A percentile compares a stretch with the other conserved stretches of the same genome.
phyloP scores from a whole-genome alignment of 37 sponge, comb jelly and placozoan genomes.

The Chondrosia reniformis region DNA sequence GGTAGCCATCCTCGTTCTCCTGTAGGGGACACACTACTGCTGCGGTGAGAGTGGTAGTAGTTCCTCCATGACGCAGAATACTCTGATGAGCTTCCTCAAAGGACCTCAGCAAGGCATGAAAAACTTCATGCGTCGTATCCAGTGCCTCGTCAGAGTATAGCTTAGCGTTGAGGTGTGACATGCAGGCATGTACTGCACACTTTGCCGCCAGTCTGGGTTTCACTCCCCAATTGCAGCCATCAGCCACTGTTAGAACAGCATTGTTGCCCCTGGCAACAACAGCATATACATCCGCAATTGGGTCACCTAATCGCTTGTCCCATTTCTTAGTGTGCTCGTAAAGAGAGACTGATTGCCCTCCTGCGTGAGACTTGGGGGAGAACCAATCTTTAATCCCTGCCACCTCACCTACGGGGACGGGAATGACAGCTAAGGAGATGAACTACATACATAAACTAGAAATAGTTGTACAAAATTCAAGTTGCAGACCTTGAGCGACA shows the following conservation, averaged over 20 bases:
- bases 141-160: slow-evolving; percentile 16
- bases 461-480: too few species aligned
- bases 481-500: too few species aligned
- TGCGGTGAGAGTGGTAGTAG: slow-evolving; percentile 68
- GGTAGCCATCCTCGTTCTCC: background rate
- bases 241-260: slow-evolving; percentile 63
- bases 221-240: slow-evolving; percentile 76
- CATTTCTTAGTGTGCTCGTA: slow-evolving; percentile 44
- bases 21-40: slow-evolving; percentile 63
- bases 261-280: slow-evolving; percentile 54
- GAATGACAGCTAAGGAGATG: background rate
- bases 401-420: too few species aligned
- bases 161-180: slow-evolving; percentile 55
- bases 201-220: slow-evolving; percentile 80
- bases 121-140: slow-evolving; percentile 55
- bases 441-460: too few species aligned
- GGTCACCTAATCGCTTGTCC: slow-evolving; percentile 67
- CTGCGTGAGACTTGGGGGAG: slow-evolving; percentile 36
- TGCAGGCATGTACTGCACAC: slow-evolving; percentile 64
- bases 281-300: slow-evolving; percentile 80
- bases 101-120: slow-evolving; percentile 50
- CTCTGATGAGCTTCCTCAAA: slow-evolving; percentile 66
- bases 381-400: slow-evolving; percentile 61
- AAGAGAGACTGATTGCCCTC: slow-evolving; percentile 69
- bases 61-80: slow-evolving; percentile 65